Base-by-base conservation (phyloP, 2,797 vertebrate species). In the Kryptopterus vitreolus region DNA sequence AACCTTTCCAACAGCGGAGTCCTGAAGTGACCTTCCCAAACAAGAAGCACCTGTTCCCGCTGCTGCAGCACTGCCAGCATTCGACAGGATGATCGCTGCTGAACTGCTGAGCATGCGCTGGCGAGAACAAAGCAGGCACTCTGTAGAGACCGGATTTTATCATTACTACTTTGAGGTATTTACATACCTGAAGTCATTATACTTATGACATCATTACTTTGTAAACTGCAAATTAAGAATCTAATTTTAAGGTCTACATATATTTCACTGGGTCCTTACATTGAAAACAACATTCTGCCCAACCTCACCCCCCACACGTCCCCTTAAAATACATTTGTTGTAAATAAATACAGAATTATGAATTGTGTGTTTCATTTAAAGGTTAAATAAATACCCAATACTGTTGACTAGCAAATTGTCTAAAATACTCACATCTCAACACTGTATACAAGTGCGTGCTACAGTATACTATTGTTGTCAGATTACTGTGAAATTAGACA, bases 141-240 rank as follows among this genome's bases (percentile, higher is more conserved):
- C 88, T 90, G 88, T 89, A 89, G 87, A 88, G 88, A 90, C 88
- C 87, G 55, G 29, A 31, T 43, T 74, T 26, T 20, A 43, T 59
- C 15, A 46, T 59, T 58, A 59, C 33, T 29, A 59, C 35, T 26
- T 11, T 3, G 2, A 35, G 71, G 9, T 58, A 43, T 58, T 61
- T 75, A 48, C 35, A 35, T 75, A 55, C 22, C 72, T 9, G 13
- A 61, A 29, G 16, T 46, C 24, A 20, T 59, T 46, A 8, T 59
- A 11, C n/a, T 29, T 12, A 38, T 24, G 33, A 16, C 22, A 26
- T 38, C 22, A 11, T 43, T 73, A n/a, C 29, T n/a, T 33, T n/a
- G 48, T 55, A 20, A 68, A 68, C 43, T 26, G 26, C 24, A 57
- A 35, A 72, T 35, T 31, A 3, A 1, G 10, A 43, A 57, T 57